Conservation (phyloP, 2,888 invertebrate genomes). For the Clunio marinus region DNA sequence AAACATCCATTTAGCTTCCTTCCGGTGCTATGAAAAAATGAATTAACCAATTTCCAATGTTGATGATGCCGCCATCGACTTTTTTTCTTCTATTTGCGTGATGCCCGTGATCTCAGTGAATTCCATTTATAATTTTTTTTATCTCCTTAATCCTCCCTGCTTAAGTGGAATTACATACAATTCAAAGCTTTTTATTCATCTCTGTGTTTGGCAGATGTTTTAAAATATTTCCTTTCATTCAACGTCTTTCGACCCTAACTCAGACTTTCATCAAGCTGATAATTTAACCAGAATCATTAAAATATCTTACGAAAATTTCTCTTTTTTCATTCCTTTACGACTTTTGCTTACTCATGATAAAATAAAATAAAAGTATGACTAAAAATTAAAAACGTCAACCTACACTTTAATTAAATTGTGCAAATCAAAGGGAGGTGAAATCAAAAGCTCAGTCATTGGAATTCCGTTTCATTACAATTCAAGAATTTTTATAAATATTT, state of each 20-base stretch:
- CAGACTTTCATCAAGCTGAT: no score
- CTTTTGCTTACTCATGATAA: slow-evolving; percentile 7
- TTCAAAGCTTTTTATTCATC: background rate
- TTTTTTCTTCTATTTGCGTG: background rate
- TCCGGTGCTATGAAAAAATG: no score
- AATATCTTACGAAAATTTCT: background rate
- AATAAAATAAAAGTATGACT: background rate
- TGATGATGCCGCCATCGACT: background rate
- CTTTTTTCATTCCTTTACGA: background rate
- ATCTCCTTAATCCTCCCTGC: background rate
- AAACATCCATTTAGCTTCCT: slow-evolving; percentile 5
- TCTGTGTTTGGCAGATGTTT: background rate
- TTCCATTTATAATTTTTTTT: background rate
- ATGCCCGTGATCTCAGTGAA: background rate
- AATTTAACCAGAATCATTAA: background rate
- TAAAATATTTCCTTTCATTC: background rate
- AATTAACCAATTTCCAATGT: no score
- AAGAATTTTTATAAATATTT: background rate
- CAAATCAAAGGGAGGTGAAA: background rate
- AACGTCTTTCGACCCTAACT: no score
- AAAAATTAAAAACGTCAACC: background rate
- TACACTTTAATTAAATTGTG: background rate
- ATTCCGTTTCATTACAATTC: no score
- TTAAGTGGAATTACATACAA: no score
- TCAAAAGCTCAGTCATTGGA: slow-evolving; percentile 3